Percentiles rank a stretch among this genome's conserved stretches.
Conservation (phyloP, 2,888 invertebrate species). For the Tiliacea citrago region DNA sequence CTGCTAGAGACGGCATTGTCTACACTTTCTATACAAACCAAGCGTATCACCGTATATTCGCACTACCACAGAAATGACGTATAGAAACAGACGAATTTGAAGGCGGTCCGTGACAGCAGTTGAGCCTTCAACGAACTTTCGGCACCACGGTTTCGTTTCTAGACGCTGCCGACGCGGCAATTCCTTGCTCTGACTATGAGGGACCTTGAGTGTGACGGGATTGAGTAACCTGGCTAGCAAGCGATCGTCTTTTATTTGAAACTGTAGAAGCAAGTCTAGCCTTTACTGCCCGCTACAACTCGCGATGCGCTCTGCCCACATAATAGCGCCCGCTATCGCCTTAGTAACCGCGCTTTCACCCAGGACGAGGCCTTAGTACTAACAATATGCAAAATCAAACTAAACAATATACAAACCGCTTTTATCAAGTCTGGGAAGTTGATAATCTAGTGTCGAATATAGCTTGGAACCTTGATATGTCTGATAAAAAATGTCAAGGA, state of each 20-base stretch:
- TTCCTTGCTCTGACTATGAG: not conserved
- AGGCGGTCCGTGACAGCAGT: too few relatives aligned
- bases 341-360: not conserved
- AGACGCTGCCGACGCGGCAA: too few relatives aligned
- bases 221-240: not conserved
- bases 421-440: conserved; percentile 9
- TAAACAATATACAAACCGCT: conserved; percentile 14
- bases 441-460: conserved; percentile 5
- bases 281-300: not conserved
- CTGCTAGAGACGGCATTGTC: too few relatives aligned
- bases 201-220: not conserved
- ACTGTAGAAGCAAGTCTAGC: not conserved
- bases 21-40: too few relatives aligned
- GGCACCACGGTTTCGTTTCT: too few relatives aligned
- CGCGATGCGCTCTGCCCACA: not conserved
- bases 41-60: too few relatives aligned
- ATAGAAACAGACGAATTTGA: too few relatives aligned
- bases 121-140: too few relatives aligned
- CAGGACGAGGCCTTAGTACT: not conserved
- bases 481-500: conserved; percentile 33
- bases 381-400: conserved; percentile 23
- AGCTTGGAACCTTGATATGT: conserved; percentile 29
- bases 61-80: too few relatives aligned
- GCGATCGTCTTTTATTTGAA: not conserved
- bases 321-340: not conserved